Evolutionary conservation across 2,888 invertebrate species (phyloP), one percentile per base, ranked within the genome.

Genomic region (Platycheirus rosarum): DNA sequence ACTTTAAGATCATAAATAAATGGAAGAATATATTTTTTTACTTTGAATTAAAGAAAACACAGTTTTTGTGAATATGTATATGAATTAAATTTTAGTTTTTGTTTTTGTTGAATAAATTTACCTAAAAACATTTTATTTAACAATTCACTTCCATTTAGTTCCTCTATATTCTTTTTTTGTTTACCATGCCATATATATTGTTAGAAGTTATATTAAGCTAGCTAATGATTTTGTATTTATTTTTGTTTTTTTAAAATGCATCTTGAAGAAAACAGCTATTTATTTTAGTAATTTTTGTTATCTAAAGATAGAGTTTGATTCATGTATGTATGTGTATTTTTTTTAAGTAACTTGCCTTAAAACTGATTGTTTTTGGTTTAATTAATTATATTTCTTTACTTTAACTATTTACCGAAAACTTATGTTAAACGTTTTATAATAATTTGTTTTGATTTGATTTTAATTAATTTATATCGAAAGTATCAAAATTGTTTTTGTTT

Each of bases 111-210:
- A 63, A 42, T 70, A 70, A 66, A 76, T 80, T 80, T 80, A 80
- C 65, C 80, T 80, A 80, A 76, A 49, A 80, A 80, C 80, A 80
- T 51, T 80, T 70, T 80, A 66, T 65, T 32, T 57, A 80, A 76
- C 76, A 80, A 66, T 80, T 79, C 35, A 11, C 46, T 23, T 74
- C 32, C 46, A 60, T 40, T 60, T 44, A 74, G 53, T 73, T 68
- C 29, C 53, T 44, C 40, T 42, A 16, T 51, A 44, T 60, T 51
- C 9, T 26, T 18, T 26, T 29, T 46, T 23, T 55, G 51, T 66
- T 32, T 69, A 20, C 13, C 46, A 66, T 66, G 46, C 49, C 55
- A 49, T 75, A 62, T n/a, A 73, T 53, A 62, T 32, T 32, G 57
- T 62, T 40, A 55, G 37, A 65, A 60, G 66, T 70, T 57, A 44